Evolutionary conservation across 2,888 invertebrate genomes (phyloP), one percentile per base, ranked within the genome.

Genomic region (Biston stratarius): DNA sequence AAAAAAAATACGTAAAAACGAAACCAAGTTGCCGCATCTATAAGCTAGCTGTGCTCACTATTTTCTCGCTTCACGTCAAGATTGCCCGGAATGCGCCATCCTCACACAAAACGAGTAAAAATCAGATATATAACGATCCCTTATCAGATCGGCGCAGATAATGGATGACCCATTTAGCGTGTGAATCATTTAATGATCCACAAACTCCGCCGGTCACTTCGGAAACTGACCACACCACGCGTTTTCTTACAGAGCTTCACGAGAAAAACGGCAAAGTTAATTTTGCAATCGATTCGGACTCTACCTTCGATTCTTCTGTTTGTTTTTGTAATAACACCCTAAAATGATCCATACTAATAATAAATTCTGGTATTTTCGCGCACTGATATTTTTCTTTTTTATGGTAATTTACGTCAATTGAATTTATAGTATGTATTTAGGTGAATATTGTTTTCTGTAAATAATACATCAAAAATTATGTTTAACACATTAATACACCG

Each of bases 71-170:
- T 82, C 71, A 3, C 57, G 74, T 34, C 75, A 79, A 76, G 71
- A 76, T 72, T 77, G 77, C 77, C 77, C 75, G 89, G 91, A 91
- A 91, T 92, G 88, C 82, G 84, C 83, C 84, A 81, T 82, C 83
- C 77, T 77, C 79, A 77, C 77, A 71, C 76, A 81, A 82, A 83
- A 86, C 78, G 81, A 83, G 83, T 83, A 87, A 77, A 77, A 75
- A 80, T 82, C 81, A 82, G 82, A 87, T 83, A 87, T 86, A 89
- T 86, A 84, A 85, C 83, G 85, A 87, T 84, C 82, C 83, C 83
- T 88, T 92, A 93, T 92, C 92, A 89, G 92, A 91, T 91, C 83
- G 87, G 86, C 79, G 81, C 80, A 79, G 90, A 93, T 92, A 92
- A 91, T 89, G 88, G 86, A 91, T 90, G 91, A 90, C 88, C 91